These are phyloP conservation scores for Ylistrum balloti DNA, from an alignment of 1,140 invertebrate species.

Conservation along the genomic window DNA sequence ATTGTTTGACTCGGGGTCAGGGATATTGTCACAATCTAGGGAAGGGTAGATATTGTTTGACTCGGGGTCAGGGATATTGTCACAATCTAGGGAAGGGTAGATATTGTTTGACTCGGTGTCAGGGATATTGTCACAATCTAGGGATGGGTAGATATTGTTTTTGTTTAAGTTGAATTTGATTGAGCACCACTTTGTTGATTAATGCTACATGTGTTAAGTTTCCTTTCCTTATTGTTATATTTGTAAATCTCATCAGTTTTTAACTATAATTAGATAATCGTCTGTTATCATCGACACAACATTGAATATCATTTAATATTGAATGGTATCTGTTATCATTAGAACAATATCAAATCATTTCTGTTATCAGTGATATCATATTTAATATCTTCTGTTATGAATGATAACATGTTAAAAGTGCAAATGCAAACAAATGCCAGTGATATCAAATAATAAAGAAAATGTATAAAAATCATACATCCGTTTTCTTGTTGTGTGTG, in stretches of 20 bases:
- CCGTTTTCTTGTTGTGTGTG: neutral
- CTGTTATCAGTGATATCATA: no score
- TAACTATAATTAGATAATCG: neutral
- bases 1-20: neutral
- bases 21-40: neutral
- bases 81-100: neutral
- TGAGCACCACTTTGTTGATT: neutral
- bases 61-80: neutral
- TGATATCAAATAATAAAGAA: slow-evolving; percentile 36
- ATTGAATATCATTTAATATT: no score
- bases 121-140: neutral
- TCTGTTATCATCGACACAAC: no score
- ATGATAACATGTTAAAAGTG: neutral
- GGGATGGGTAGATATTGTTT: neutral
- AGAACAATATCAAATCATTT: no score
- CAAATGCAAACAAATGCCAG: slow-evolving; percentile 19
- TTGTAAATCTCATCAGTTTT: slow-evolving; percentile 12
- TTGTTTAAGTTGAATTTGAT: neutral
- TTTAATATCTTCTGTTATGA: neutral
- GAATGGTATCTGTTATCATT: no score
- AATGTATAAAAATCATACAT: neutral
- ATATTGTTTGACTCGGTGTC: neutral
- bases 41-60: neutral
- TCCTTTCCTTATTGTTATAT: slow-evolving; percentile 11
- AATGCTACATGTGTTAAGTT: neutral